These are phyloP conservation scores for Halcyon smyrnensis DNA, from an alignment of 2,797 vertebrate genomes.

Conservation along the genomic window DNA sequence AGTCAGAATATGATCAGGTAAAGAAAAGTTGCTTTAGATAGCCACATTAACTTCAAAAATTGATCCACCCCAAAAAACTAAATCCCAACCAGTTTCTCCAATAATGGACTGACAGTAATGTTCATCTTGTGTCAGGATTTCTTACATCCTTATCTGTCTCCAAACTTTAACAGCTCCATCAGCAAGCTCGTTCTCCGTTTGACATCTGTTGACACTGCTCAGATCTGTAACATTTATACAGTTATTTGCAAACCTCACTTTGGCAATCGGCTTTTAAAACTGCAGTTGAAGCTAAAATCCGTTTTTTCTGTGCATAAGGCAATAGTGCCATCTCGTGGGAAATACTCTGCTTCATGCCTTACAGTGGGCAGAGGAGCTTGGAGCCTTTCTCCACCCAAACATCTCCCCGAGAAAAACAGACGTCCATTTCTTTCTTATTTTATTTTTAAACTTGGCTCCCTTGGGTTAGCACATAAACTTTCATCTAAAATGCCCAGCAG, in stretches of 20 bases:
- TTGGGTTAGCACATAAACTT: fast-evolving
- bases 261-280: background rate
- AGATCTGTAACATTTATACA: background rate
- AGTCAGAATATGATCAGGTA: background rate
- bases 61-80: background rate
- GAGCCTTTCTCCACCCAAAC: background rate
- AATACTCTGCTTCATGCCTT: fast-evolving
- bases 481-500: background rate
- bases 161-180: background rate
- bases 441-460: background rate
- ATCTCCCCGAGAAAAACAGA: background rate
- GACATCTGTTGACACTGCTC: background rate
- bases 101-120: background rate
- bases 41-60: background rate
- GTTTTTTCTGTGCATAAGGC: background rate
- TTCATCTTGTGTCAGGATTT: background rate
- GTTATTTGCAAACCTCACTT: background rate
- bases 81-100: background rate
- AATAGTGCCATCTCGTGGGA: conserved; percentile 77
- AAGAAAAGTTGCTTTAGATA: background rate
- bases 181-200: background rate
- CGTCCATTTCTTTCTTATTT: too few relatives aligned
- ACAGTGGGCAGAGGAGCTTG: fast-evolving
- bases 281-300: fast-evolving
- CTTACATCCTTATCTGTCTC: background rate